Base-by-base conservation (phyloP, 2,888 invertebrate genomes). In the Hesperia comma region DNA sequence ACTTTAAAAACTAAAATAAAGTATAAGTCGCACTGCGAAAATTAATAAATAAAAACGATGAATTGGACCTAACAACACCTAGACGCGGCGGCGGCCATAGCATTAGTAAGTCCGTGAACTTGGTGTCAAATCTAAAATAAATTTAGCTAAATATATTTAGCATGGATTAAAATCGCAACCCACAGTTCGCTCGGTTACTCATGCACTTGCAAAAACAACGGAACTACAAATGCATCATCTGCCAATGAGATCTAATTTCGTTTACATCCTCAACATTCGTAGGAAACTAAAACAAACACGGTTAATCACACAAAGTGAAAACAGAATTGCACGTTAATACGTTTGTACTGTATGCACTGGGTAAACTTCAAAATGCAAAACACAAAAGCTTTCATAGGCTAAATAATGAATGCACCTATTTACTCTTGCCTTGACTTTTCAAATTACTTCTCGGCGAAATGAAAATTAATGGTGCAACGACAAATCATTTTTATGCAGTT, bases 21-120 rank as follows among this genome's bases (percentile, higher is more conserved):
- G 26, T 26, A 26, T 26, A 26, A 26, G 26, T 26, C 26, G 26
- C 26, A 26, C 26, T 26, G 26, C 26, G 2, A 26, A 26, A 26
- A 26, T 26, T 26, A 26, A 26, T 5, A 4, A 26, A 2, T 26
- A 4, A 26, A 26, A 26, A 26, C 26, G 26, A 2, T 26, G 26
- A 5, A 26, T 5, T 26, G 26, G 10, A 41, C 8, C 15, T 72
- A 76, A 74, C 70, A 69, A 75, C 77, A 77, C 10, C 74, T 82
- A 84, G 83, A 84, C 84, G 71, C 75, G 78, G 77, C 78, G 80
- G 78, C 80, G 79, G 54, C 71, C 72, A 63, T 75, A 78, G 77
- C 78, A 78, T 78, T 84, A 83, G 74, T 77, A 84, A 86, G 86
- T 88, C 83, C 82, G 75, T 87, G 89, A 88, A 88, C 88, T 88